Conservation (phyloP, 2,113 vertebrate species). For the Notothenia coriiceps region DNA sequence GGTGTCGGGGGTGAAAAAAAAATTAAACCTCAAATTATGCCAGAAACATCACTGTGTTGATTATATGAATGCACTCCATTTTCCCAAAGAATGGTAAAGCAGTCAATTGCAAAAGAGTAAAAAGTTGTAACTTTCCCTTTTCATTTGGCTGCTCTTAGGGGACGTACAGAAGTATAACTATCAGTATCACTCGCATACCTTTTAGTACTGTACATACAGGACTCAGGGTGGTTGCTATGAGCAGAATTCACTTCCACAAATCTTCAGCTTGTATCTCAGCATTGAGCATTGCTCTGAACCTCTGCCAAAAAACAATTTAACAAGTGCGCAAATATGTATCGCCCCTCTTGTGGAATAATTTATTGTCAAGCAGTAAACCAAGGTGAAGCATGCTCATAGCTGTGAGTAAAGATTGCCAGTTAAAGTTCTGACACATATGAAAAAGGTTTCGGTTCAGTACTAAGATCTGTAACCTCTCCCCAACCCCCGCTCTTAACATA, state of each 20-base stretch:
- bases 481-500: slow-evolving; percentile 16
- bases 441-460: slow-evolving; percentile 44
- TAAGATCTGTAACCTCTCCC: slow-evolving; percentile 42
- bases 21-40: slow-evolving; percentile 46
- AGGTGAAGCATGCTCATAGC: slow-evolving; percentile 63
- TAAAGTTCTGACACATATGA: slow-evolving; percentile 60
- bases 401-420: slow-evolving; percentile 64
- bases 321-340: slow-evolving; percentile 66
- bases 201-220: neutral
- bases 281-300: slow-evolving; percentile 55
- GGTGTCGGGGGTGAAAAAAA: slow-evolving; percentile 49
- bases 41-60: slow-evolving; percentile 35
- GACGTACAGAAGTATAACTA: slow-evolving; percentile 17
- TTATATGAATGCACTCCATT: slow-evolving; percentile 7
- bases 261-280: slow-evolving; percentile 56
- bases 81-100: slow-evolving; percentile 10
- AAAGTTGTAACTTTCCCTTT: slow-evolving; percentile 1
- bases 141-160: slow-evolving; percentile 4
- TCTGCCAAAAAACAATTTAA: slow-evolving; percentile 74
- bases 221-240: slow-evolving; percentile 39
- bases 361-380: slow-evolving; percentile 66
- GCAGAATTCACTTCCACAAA: slow-evolving; percentile 52
- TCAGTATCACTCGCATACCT: neutral
- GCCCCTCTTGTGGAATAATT: slow-evolving; percentile 69
- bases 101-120: neutral